A percentile compares a stretch with the other conserved stretches of the same genome.
These are phyloP conservation scores for Brachionichthys hirsutus DNA, from an alignment of 2,113 vertebrate species.

Conservation along the genomic window DNA sequence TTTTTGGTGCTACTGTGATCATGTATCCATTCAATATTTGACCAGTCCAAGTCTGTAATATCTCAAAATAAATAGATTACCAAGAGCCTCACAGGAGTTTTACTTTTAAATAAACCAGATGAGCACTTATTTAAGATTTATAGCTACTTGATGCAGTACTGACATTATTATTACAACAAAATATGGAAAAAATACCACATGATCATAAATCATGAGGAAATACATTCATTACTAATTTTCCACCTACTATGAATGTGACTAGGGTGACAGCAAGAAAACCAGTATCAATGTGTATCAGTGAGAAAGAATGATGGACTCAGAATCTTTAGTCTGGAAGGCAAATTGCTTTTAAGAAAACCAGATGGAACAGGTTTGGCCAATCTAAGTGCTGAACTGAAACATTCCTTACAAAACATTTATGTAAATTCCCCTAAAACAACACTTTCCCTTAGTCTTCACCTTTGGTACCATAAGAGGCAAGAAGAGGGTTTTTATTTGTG, in stretches of 20 bases:
- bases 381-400: neutral
- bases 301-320: neutral
- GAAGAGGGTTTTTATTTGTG: neutral
- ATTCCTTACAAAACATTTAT: neutral
- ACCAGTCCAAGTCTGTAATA: neutral
- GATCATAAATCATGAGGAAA: constrained; percentile 7
- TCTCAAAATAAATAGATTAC: neutral
- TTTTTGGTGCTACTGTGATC: neutral
- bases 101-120: constrained; percentile 2
- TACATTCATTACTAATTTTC: neutral
- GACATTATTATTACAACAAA: constrained; percentile 1
- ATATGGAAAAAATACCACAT: neutral
- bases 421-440: neutral
- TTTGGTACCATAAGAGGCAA: constrained; percentile 2
- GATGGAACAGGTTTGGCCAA: neutral
- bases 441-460: neutral
- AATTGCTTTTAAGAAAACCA: neutral
- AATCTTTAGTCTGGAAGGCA: no score
- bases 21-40: neutral
- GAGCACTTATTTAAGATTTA: constrained; percentile 1
- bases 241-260: neutral
- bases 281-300: neutral
- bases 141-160: neutral
- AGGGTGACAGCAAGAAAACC: neutral
- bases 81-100: neutral